phyloP scores from a whole-genome alignment of 2,797 vertebrate species.

The Melanogrammus aeglefinus region DNA sequence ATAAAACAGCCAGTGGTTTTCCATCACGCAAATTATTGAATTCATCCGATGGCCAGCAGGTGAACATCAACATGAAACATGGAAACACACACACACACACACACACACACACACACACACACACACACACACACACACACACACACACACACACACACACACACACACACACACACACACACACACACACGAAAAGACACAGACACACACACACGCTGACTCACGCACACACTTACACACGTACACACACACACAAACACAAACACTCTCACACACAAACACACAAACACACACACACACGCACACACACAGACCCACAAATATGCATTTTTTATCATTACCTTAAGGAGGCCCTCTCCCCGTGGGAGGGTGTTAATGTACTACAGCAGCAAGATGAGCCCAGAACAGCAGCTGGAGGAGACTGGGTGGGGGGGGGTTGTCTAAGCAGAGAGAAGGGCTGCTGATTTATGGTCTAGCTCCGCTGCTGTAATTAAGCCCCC shows the following conservation, averaged over 20 bases:
- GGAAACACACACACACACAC: neutral
- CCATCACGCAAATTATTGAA: slow-evolving; percentile 17
- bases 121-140: neutral
- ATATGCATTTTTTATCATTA: neutral
- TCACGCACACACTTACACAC: neutral
- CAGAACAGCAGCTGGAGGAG: neutral
- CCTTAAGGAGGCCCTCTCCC: neutral
- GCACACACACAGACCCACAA: neutral
- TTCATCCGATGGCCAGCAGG: slow-evolving; percentile 14
- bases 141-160: neutral
- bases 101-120: neutral
- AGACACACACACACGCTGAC: no score
- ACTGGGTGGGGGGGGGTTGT: neutral
- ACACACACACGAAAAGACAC: neutral
- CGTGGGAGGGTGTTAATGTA: neutral
- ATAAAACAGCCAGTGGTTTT: slow-evolving; percentile 16
- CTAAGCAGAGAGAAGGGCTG: slow-evolving; percentile 9
- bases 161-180: no score
- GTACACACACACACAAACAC: neutral
- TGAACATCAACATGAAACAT: neutral
- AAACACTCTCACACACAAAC: neutral
- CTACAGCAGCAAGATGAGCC: neutral
- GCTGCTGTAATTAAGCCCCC: slow-evolving; percentile 34
- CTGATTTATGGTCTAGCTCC: slow-evolving; percentile 22
- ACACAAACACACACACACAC: slow-evolving; percentile 5